Conservation (phyloP, 2,888 invertebrate genomes). For the Mythimna pallens region DNA sequence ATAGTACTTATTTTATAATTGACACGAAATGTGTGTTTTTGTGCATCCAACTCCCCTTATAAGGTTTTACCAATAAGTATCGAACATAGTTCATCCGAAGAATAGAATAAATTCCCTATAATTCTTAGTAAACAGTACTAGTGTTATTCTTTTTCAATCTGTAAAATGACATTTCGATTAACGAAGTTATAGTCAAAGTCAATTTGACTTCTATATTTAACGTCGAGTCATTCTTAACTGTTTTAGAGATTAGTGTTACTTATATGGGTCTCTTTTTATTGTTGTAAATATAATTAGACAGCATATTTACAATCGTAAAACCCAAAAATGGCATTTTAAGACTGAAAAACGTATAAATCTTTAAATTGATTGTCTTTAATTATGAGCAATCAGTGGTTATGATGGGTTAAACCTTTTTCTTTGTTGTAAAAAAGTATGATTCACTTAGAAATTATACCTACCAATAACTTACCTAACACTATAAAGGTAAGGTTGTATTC, state of each 20-base stretch:
- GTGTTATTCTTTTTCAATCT: neutral
- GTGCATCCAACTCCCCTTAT: conserved; percentile 9
- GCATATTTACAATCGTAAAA: conserved; percentile 21
- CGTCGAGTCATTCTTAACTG: neutral
- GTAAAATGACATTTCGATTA: neutral
- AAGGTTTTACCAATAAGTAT: conserved; percentile 36
- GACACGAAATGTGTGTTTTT: conserved; percentile 35
- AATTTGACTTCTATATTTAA: neutral
- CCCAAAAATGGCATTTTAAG: conserved; percentile 25
- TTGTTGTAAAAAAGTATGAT: conserved; percentile 3
- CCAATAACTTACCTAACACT: neutral
- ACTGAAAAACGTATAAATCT: conserved; percentile 6
- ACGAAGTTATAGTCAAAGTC: neutral
- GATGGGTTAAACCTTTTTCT: neutral
- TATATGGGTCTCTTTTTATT: conserved; percentile 13
- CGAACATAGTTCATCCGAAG: conserved; percentile 8
- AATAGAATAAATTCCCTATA: conserved; percentile 16
- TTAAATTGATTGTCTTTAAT: conserved; percentile 37
- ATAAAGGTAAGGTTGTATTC: neutral
- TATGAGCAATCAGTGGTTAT: conserved; percentile 36
- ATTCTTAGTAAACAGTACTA: neutral
- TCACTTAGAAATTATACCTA: conserved; percentile 5
- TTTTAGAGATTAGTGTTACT: conserved; percentile 6
- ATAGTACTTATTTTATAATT: conserved; percentile 56
- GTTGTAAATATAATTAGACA: conserved; percentile 18